Conservation (phyloP, 2,888 invertebrate species). For the Pelosia muscerda region DNA sequence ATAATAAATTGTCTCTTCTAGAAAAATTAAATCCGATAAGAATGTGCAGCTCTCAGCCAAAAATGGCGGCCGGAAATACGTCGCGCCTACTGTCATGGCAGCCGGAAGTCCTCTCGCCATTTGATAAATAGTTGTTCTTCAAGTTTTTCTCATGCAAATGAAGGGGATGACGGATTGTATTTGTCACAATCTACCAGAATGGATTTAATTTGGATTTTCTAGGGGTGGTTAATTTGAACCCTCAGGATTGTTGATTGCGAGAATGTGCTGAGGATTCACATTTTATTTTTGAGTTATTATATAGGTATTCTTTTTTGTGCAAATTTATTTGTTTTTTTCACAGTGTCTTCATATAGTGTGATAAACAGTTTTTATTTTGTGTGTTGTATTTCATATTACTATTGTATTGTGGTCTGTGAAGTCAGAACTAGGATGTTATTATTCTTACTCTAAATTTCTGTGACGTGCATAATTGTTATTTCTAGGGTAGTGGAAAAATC, state of each 20-base stretch:
- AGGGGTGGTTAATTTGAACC: conserved; percentile 73
- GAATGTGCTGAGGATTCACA: conserved; percentile 48
- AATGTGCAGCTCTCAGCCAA: conserved; percentile 64
- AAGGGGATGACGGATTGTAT: conserved; percentile 85
- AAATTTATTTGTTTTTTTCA: background rate
- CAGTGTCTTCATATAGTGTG: background rate
- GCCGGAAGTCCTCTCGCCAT: conserved; percentile 83
- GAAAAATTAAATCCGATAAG: conserved; percentile 36
- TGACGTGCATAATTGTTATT: too few species aligned
- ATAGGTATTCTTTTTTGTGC: conserved; percentile 10
- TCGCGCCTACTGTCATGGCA: conserved; percentile 85
- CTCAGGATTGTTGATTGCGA: conserved; percentile 45
- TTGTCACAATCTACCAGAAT: conserved; percentile 85
- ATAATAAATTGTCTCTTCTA: conserved; percentile 44
- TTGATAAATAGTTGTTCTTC: conserved; percentile 87
- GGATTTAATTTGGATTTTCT: conserved; percentile 83
- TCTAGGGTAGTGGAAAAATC: too few species aligned
- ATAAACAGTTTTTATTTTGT: too few species aligned
- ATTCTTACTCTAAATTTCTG: too few species aligned
- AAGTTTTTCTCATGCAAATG: conserved; percentile 87
- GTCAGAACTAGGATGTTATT: too few species aligned
- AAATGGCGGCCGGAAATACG: conserved; percentile 83
- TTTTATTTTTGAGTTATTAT: conserved; percentile 36
- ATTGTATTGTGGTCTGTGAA: too few species aligned
- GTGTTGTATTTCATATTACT: too few species aligned